Evolutionary conservation across 1,140 invertebrate species (phyloP).

Genomic region (Stegodyphus dumicola): DNA sequence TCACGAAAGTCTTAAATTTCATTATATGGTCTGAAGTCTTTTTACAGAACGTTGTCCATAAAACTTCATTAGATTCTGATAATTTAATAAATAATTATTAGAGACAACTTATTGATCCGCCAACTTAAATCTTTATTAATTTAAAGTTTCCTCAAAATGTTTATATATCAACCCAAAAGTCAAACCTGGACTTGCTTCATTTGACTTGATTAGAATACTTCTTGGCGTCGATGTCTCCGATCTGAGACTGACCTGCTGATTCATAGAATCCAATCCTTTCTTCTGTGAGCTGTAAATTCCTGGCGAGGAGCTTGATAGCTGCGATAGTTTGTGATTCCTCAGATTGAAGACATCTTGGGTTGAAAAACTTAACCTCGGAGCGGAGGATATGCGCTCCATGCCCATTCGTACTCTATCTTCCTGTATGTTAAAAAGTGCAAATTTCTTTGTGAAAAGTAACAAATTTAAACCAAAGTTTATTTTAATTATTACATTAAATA

Average conservation of each 20-base stretch:
- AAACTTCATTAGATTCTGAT: no score
- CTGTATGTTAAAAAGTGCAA: not conserved
- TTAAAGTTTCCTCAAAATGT: no score
- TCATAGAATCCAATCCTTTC: constrained; percentile 5
- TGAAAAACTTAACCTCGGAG: constrained; percentile 37
- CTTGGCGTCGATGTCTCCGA: constrained; percentile 20
- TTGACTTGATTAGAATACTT: constrained; percentile 39
- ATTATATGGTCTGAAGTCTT: no score
- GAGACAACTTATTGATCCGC: no score
- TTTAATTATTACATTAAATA: no score
- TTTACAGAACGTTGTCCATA: no score
- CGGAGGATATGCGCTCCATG: constrained; percentile 5
- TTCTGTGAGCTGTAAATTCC: constrained; percentile 27
- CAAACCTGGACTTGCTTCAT: not conserved
- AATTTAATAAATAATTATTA: no score
- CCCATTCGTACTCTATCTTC: not conserved
- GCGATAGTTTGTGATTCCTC: constrained; percentile 29
- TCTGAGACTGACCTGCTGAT: not conserved
- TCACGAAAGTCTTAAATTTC: no score
- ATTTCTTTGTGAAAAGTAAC: no score
- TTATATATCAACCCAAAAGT: no score
- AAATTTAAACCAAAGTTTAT: no score
- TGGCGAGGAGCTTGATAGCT: constrained; percentile 24
- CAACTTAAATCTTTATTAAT: no score
- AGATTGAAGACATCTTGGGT: constrained; percentile 39